Base-by-base conservation (phyloP, 2,113 vertebrate genomes). In the Antennarius striatus region DNA sequence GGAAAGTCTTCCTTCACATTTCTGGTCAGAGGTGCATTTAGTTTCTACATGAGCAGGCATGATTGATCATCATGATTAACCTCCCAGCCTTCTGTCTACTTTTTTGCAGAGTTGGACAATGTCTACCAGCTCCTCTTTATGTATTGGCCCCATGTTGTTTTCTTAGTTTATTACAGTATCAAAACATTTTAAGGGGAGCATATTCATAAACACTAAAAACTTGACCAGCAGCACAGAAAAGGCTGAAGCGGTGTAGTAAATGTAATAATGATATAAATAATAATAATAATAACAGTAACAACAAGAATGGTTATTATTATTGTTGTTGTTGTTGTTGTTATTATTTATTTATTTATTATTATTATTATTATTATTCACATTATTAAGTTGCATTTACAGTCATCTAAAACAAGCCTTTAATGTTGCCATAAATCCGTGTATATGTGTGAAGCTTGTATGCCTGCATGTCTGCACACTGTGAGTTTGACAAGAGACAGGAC, bases 401-500 rank as follows among this genome's bases (percentile, higher is more conserved):
- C 58, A 68, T 71, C 85, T 56, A 71, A 67, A 79, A 43, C 55
- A 69, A 76, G 57, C 73, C 75, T 63, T 56, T 47, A 32, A 63
- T 22, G 30, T 64, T 85, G 74, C 78, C 79, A 80, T 78, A 68
- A 82, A 79, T 83, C 64, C 73, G 73, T 36, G 32, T n/a, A 28
- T 75, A 39, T 47, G 82, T 75, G 78, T 78, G 75, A 81, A 65
- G 55, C 72, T 71, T 56, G 11, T 71, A 61, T 68, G 71, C 56
- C 68, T 65, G 77, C 46, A 22, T 53, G 68, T 62, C 76, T 86
- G 73, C 75, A 36, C 56, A 43, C 71, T 68, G 70, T 63, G 28
- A 64, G 32, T 80, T 85, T 87, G 91, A 93, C 84, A 66, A 89
- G 85, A 91, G 77, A 80, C 91, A 91, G 90, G 81, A 80, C 84